Conservation (phyloP, 35 echinoderm and acorn worm species). For the Lytechinus variegatus region DNA sequence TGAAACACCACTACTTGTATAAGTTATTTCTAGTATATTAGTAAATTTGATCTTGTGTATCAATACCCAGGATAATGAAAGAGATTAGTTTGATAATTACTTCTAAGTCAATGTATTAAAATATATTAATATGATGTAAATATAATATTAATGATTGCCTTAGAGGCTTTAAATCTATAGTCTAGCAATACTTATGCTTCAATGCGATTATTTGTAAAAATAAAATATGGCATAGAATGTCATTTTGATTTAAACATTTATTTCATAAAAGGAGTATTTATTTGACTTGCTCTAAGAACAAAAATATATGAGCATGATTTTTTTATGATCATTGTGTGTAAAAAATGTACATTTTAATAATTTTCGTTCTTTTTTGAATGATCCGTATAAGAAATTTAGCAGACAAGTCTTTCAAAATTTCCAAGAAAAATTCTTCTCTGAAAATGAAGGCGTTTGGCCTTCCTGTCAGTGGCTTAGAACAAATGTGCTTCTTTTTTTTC, state of each 20-base stretch:
- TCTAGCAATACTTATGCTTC: not conserved
- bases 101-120: not conserved
- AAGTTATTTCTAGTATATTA: not conserved
- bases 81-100: not conserved
- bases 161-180: not conserved
- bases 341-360: not conserved
- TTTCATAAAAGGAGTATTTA: not conserved
- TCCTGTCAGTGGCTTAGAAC: constrained; percentile 16
- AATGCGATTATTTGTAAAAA: not conserved
- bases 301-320: not conserved
- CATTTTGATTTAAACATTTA: not conserved
- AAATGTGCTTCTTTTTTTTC: not conserved
- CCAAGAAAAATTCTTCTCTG: not conserved
- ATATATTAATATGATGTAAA: not conserved
- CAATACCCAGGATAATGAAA: too few relatives aligned
- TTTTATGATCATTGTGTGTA: not conserved
- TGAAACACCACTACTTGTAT: not conserved
- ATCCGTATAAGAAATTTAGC: not conserved
- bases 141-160: not conserved
- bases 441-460: not conserved
- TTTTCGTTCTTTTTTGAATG: not conserved
- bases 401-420: not conserved
- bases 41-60: too few relatives aligned
- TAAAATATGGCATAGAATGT: not conserved
- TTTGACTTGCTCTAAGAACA: not conserved